phyloP scores from a whole-genome alignment of 2,888 invertebrate genomes.

The Choreutis nemorana region DNA sequence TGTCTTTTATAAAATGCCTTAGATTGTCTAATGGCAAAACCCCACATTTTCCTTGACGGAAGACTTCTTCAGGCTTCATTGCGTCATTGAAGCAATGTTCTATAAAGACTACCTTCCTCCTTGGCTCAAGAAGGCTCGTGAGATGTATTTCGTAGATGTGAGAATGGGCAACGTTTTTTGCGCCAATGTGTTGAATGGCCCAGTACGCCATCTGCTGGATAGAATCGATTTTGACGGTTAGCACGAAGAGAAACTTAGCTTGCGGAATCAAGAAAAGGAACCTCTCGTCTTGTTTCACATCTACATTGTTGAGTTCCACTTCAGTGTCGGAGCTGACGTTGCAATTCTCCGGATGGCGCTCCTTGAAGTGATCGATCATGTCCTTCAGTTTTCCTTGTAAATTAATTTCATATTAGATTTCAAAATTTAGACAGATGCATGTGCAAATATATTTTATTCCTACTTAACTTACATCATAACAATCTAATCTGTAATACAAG shows the following conservation, averaged over 20 bases:
- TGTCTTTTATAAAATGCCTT: conserved; percentile 32
- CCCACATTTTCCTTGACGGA: conserved; percentile 37
- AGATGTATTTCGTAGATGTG: conserved; percentile 46
- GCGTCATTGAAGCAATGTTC: conserved; percentile 49
- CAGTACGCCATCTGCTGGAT: conserved; percentile 44
- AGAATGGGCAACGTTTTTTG: conserved; percentile 33
- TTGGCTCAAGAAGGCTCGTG: conserved; percentile 31
- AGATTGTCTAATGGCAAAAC: conserved; percentile 35
- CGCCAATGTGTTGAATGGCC: conserved; percentile 44
- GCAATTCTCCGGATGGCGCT: conserved; percentile 33
- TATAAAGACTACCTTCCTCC: conserved; percentile 34
- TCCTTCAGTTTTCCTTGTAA: conserved; percentile 40
- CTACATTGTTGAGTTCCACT: conserved; percentile 25
- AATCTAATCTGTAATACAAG: no score
- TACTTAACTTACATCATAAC: no score
- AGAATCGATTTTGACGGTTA: conserved; percentile 44
- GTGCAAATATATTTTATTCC: no score
- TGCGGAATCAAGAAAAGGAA: conserved; percentile 32
- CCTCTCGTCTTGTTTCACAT: conserved; percentile 30
- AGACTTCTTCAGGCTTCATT: conserved; percentile 39
- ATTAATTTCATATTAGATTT: no score
- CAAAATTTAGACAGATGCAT: no score
- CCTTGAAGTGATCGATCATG: conserved; percentile 45
- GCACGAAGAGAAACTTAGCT: conserved; percentile 35
- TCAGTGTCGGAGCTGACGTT: conserved; percentile 31